Evolutionary conservation across 2,113 vertebrate species (phyloP), one percentile per base, ranked within the genome.

Genomic region (Buteo buteo): DNA sequence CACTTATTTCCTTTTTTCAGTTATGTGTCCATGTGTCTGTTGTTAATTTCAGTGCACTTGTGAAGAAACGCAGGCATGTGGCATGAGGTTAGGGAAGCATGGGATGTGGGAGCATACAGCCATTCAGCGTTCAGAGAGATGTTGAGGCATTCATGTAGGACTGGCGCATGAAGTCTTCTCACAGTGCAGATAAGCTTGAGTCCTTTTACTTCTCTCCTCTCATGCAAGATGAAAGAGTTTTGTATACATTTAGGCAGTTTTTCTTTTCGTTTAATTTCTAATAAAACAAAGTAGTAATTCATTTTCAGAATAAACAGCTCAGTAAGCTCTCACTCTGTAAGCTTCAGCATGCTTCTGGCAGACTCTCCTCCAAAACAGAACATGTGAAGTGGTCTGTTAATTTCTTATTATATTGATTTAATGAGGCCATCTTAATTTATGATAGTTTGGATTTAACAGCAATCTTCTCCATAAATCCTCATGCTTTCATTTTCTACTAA

Each of bases 231-330:
- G 58, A 82, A 82, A 69, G 31, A 4, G 11, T n/a, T 88, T 69
- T 62, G 47, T 67, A 59, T 64, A 36, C 38, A n/a, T 88, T 36
- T 34, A 86, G 44, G 28, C 38, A 80, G 6, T 64, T 70, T 95
- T 81, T 59, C 12, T 65, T 81, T 62, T 82, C 8, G 25, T 32
- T 76, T 79, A 29, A 38, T 79, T 87, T 74, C 22, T 90, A 80
- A 40, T 78, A 52, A 89, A 94, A 44, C 28, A 55, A 86, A 55
- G 26, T 31, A 73, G 26, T 66, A 91, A 76, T 92, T 94, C 3
- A 62, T 91, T 97, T 94, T 97, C 49, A 89, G 81, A 86, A 92
- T 87, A 88, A 96, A 62, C n/a, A 86, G 29, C 61, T 38, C 54
- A 13, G 50, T 69, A 92, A 36, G 62, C 66, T 95, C 59, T 95